phyloP scores from a whole-genome alignment of 53 echinoderm and acorn worm genomes.

The Henricia sp. region DNA sequence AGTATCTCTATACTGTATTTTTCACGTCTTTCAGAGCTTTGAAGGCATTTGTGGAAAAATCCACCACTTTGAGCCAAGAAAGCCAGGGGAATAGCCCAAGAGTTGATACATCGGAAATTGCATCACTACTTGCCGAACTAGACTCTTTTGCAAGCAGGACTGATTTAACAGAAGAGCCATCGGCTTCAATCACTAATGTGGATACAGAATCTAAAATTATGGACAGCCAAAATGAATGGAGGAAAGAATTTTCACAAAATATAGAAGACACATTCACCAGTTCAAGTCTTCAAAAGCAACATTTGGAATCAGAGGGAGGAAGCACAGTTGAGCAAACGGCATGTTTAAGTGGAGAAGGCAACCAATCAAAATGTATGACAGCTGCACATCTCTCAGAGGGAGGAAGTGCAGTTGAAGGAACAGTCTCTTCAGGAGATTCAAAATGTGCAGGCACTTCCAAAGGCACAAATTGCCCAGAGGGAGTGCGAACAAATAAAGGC shows the following conservation, averaged over 20 bases:
- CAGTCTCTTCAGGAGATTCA: background rate
- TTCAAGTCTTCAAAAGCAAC: background rate
- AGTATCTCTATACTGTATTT: too few species aligned
- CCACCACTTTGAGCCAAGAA: background rate
- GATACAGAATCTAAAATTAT: background rate
- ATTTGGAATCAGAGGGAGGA: background rate
- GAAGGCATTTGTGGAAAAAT: slow-evolving; percentile 11
- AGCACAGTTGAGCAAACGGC: background rate
- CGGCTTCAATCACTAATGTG: background rate
- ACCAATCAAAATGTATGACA: too few species aligned
- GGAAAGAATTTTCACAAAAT: background rate
- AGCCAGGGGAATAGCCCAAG: background rate
- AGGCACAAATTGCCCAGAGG: background rate
- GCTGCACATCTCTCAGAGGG: background rate
- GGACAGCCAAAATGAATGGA: background rate
- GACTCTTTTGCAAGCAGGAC: background rate
- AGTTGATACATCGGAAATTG: background rate
- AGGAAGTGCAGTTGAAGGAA: background rate
- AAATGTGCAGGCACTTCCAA: background rate
- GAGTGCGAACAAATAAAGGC: background rate
- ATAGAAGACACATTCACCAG: too few species aligned
- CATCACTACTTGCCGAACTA: slow-evolving; percentile 5
- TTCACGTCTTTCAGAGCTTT: slow-evolving; percentile 34
- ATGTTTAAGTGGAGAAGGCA: background rate
- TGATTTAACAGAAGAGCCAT: background rate